These are phyloP conservation scores for Athene cunicularia DNA, from an alignment of 2,113 vertebrate species.

Conservation along the genomic window DNA sequence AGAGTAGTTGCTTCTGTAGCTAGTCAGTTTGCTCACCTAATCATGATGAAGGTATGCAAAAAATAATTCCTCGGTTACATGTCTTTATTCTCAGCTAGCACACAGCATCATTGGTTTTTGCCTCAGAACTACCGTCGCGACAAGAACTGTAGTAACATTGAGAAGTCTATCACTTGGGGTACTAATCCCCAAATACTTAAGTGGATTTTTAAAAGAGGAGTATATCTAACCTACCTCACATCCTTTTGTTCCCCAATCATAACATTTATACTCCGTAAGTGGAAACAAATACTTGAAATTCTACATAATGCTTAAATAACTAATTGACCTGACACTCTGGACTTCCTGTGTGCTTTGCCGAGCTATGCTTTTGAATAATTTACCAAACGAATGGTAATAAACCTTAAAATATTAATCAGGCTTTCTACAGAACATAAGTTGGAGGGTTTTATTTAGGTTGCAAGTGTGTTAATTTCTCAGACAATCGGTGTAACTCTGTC, in stretches of 20 bases:
- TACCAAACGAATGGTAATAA: slow-evolving; percentile 58
- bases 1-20: background rate
- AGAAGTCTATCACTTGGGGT: background rate
- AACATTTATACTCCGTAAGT: background rate
- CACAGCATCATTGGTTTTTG: background rate
- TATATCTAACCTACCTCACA: background rate
- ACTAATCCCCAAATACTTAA: background rate
- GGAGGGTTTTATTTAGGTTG: background rate
- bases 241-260: background rate
- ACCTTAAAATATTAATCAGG: slow-evolving; percentile 65
- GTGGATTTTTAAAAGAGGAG: background rate
- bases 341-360: background rate
- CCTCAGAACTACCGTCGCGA: background rate
- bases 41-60: background rate
- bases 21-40: background rate
- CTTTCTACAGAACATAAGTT: background rate
- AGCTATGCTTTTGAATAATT: slow-evolving; percentile 66
- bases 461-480: slow-evolving; percentile 7
- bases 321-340: slow-evolving; percentile 66
- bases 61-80: background rate
- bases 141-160: background rate
- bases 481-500: background rate
- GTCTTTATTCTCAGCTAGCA: background rate
- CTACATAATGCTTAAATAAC: slow-evolving; percentile 4
- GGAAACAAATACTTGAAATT: slow-evolving; percentile 40